Evolutionary conservation across 2,888 invertebrate genomes (phyloP), one percentile per base, ranked within the genome.

Genomic region (Eumacrocentrus americanus): DNA sequence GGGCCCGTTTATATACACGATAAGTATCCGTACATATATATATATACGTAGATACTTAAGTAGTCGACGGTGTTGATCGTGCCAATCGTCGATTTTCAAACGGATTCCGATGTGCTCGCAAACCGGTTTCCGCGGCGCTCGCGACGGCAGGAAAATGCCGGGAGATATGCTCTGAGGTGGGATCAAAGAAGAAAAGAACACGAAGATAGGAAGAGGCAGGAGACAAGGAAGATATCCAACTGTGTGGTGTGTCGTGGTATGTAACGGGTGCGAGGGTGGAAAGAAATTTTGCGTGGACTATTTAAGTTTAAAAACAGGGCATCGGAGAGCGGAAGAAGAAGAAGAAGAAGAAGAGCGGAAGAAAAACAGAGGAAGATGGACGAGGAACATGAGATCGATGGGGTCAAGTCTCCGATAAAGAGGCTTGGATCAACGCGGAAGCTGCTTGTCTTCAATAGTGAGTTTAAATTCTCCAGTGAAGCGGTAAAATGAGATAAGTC

Each of bases 371-470:
- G 60, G 20, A 66, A 72, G 54, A 81, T 80, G 76, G 88, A 90
- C 85, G 90, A 90, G 82, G 91, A 91, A 78, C 88, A 88, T 75
- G 91, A 90, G 73, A 83, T 86, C 78, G 90, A 90, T 82, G 81
- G 80, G 50, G 84, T 89, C 67, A 90, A 90, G 76, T 91, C 91
- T 69, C 91, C 91, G 50, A 91, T 91, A 83, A 89, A 89, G 81
- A 84, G 91, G 63, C 86, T 91, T 67, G 91, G 91, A 74, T 91
- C 91, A 66, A 91, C 91, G 56, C 86, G 91, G 78, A 91, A 91
- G 82, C 84, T 91, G 67, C 85, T 91, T 44, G 87, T 90, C 61
- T 91, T 91, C 74, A 91, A 88, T 80, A 91, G 91, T 91, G 79
- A 90, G 91, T 88, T 60, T 25, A n/a, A n/a, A n/a, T n/a, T n/a